Conservation (phyloP, 2,888 invertebrate species). For the Athalia cordata region DNA sequence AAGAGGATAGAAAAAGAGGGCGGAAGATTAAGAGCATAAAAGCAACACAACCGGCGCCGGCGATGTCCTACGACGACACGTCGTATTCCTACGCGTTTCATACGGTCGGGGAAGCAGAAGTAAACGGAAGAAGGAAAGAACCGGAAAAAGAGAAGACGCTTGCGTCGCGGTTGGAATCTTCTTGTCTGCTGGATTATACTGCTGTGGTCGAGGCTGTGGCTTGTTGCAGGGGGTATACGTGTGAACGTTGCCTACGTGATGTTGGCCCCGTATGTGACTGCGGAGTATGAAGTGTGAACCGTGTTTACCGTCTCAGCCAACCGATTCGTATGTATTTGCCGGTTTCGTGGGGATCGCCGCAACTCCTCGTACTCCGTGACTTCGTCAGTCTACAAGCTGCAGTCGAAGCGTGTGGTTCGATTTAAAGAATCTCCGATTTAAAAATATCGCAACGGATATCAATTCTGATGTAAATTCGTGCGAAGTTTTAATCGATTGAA, state of each 20-base stretch:
- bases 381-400: conserved; percentile 32
- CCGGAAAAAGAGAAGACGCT: conserved; percentile 5
- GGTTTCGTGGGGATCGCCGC: conserved; percentile 26
- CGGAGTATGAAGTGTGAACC: neutral
- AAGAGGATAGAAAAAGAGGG: conserved; percentile 5
- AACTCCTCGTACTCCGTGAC: neutral
- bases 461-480: too few species aligned
- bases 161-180: neutral
- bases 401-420: conserved; percentile 37
- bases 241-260: conserved; percentile 34
- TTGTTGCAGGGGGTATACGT: neutral
- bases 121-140: neutral
- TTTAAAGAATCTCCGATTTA: neutral
- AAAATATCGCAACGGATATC: too few species aligned
- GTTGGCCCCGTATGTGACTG: conserved; percentile 40
- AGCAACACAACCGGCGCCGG: neutral
- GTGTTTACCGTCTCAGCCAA: neutral
- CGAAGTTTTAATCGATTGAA: too few species aligned
- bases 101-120: neutral
- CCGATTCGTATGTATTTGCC: conserved; percentile 29
- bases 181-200: neutral
- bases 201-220: neutral
- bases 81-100: too few species aligned
- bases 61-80: conserved; percentile 9
- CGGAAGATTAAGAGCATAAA: neutral